phyloP scores from a whole-genome alignment of 2,113 vertebrate species.

The Cyprinodon variegatus region DNA sequence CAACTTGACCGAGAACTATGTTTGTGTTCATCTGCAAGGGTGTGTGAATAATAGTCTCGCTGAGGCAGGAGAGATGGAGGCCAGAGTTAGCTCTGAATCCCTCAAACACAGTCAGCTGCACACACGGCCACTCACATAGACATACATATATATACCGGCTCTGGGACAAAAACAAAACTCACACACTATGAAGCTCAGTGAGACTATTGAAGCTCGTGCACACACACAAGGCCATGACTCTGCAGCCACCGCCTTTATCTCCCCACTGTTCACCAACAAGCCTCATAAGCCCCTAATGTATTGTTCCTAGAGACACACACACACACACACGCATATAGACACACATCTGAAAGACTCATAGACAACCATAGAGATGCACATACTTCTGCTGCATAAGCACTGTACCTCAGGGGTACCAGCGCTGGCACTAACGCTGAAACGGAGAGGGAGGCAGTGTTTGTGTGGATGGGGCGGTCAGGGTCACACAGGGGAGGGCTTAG shows the following conservation, averaged over 20 bases:
- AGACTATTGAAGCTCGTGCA: constrained; percentile 84
- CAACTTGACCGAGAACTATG: constrained; percentile 1
- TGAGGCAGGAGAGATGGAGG: constrained; percentile 66
- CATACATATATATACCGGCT: constrained; percentile 24
- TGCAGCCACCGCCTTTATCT: constrained; percentile 69
- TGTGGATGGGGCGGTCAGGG: constrained; percentile 31
- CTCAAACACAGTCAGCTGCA: constrained; percentile 26
- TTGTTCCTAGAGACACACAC: constrained; percentile 58
- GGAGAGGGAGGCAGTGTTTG: constrained; percentile 22
- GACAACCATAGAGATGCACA: constrained; percentile 36
- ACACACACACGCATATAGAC: constrained; percentile 38
- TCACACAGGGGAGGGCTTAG: constrained; percentile 58
- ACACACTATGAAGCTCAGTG: constrained; percentile 83
- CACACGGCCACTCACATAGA: constrained; percentile 12
- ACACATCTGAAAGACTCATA: constrained; percentile 31
- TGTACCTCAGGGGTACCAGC: constrained; percentile 54
- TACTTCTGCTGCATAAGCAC: constrained; percentile 72
- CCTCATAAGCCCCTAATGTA: constrained; percentile 66
- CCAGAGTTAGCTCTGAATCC: constrained; percentile 49
- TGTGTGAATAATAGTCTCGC: constrained; percentile 68
- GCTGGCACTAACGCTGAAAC: constrained; percentile 49
- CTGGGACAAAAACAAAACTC: not conserved
- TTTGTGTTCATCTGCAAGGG: constrained; percentile 16
- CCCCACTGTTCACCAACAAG: constrained; percentile 64
- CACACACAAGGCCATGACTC: constrained; percentile 76